These are phyloP conservation scores for Ancistrus triradiatus DNA, from an alignment of 2,113 vertebrate species.

Conservation along the genomic window DNA sequence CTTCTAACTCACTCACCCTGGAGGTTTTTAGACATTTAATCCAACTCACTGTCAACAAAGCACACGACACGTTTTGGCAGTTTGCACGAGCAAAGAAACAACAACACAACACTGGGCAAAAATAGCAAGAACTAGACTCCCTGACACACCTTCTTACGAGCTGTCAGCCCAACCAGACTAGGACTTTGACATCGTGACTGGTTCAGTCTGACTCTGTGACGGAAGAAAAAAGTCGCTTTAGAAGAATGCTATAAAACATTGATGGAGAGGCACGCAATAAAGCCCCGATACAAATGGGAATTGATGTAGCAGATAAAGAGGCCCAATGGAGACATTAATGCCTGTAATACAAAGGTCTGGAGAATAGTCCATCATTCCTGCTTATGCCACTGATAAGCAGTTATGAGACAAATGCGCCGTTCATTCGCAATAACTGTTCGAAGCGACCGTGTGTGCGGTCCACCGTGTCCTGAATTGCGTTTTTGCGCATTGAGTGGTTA, in stretches of 20 bases:
- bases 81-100: background rate
- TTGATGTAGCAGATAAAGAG: constrained; percentile 34
- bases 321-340: constrained; percentile 31
- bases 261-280: constrained; percentile 38
- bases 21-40: background rate
- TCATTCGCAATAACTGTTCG: constrained; percentile 21
- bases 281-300: constrained; percentile 31
- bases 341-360: constrained; percentile 23
- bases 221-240: background rate
- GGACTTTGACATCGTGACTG: background rate
- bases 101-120: background rate
- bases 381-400: constrained; percentile 37
- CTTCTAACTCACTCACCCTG: background rate
- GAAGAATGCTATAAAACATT: constrained; percentile 29
- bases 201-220: constrained; percentile 16
- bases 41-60: background rate
- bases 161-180: constrained; percentile 18
- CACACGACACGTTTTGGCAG: constrained; percentile 13
- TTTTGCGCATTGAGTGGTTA: constrained; percentile 7
- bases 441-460: constrained; percentile 10
- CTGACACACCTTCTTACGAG: too few species aligned
- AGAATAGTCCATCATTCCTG: constrained; percentile 32
- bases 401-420: constrained; percentile 37
- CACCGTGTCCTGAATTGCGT: constrained; percentile 27
- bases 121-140: background rate